Evolutionary conservation across 2,113 vertebrate genomes (phyloP).

Genomic region (Epinephelus lanceolatus): DNA sequence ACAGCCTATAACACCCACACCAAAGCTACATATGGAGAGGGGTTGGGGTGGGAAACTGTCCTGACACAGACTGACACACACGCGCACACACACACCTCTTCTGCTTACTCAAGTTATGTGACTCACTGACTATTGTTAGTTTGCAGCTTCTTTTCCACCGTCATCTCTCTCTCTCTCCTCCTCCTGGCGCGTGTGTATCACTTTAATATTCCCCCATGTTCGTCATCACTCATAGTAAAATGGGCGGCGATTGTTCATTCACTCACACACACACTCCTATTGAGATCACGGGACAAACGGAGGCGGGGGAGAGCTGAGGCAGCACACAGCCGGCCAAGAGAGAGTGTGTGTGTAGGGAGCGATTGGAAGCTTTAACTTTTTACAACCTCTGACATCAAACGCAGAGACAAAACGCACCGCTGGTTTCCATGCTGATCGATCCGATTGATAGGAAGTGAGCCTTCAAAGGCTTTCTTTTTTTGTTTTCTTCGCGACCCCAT

Average conservation of each 20-base stretch:
- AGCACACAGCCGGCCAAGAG: not conserved
- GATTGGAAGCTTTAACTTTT: constrained; percentile 44
- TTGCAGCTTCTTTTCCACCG: constrained; percentile 4
- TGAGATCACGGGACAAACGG: constrained; percentile 67
- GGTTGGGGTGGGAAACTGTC: not conserved
- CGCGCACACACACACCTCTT: constrained; percentile 10
- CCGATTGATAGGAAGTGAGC: constrained; percentile 71
- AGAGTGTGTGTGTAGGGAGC: not conserved
- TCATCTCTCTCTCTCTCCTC: not conserved
- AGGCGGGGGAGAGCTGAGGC: constrained; percentile 63
- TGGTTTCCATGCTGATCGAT: constrained; percentile 73
- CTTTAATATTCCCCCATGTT: constrained; percentile 60
- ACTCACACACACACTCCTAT: constrained; percentile 32
- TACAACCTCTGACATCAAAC: constrained; percentile 76
- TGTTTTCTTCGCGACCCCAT: constrained; percentile 57
- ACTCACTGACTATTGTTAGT: constrained; percentile 37
- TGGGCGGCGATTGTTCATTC: constrained; percentile 77
- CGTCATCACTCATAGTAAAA: constrained; percentile 74
- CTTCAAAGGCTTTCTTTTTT: constrained; percentile 67
- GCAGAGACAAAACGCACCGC: constrained; percentile 31
- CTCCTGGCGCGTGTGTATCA: constrained; percentile 32
- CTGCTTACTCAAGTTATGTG: constrained; percentile 40
- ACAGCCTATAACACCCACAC: not conserved
- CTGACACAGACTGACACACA: not conserved
- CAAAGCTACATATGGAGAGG: not conserved